Evolutionary conservation across 2,888 invertebrate genomes (phyloP).

Genomic region (Megastigmus dorsalis): DNA sequence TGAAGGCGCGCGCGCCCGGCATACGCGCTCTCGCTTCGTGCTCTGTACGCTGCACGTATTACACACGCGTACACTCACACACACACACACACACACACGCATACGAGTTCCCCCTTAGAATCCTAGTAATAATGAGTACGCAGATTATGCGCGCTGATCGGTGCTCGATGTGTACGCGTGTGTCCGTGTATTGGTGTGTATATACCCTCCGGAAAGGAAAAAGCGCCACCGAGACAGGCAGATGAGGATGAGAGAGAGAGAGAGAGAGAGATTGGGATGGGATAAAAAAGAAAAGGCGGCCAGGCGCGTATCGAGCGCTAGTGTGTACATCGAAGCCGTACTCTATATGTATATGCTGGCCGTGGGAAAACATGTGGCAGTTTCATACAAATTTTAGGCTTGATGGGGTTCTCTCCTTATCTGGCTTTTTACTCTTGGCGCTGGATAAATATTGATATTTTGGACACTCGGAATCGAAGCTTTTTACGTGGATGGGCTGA

Average conservation of each 20-base stretch:
- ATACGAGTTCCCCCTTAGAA: constrained; percentile 57
- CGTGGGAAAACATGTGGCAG: too few species aligned
- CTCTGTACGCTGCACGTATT: too few species aligned
- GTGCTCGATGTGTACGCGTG: constrained; percentile 51
- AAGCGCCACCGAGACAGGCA: constrained; percentile 15
- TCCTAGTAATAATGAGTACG: constrained; percentile 73
- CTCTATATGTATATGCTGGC: too few species aligned
- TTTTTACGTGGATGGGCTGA: too few species aligned
- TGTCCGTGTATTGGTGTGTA: too few species aligned
- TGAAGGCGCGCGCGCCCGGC: constrained; percentile 59
- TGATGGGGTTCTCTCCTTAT: too few species aligned
- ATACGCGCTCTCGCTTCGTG: too few species aligned
- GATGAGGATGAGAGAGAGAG: constrained; percentile 5
- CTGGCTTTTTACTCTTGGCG: too few species aligned
- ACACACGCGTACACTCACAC: too few species aligned
- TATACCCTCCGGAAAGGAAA: constrained; percentile 60
- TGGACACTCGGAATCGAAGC: too few species aligned
- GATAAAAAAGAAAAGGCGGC: constrained; percentile 18
- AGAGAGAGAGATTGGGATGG: not conserved
- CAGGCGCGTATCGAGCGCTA: not conserved
- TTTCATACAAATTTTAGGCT: too few species aligned
- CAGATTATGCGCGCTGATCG: constrained; percentile 74
- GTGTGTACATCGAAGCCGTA: not conserved
- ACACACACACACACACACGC: constrained; percentile 52
- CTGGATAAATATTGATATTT: too few species aligned